Percentiles rank a stretch among this genome's conserved stretches.
These are phyloP conservation scores for Calycopis cecrops DNA, from an alignment of 1,140 invertebrate genomes.

Conservation along the genomic window DNA sequence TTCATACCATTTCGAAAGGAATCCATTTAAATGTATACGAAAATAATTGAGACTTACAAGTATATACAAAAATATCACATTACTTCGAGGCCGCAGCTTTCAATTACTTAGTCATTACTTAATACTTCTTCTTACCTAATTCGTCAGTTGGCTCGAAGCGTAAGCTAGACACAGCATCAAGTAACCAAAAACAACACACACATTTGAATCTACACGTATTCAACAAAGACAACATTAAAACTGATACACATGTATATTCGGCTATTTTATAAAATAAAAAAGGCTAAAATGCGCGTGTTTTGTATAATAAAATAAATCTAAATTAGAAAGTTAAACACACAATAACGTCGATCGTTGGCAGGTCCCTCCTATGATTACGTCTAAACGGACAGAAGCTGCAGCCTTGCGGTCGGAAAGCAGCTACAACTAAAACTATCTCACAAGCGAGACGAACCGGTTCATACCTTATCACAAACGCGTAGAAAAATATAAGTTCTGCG, in stretches of 20 bases:
- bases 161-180: constrained; percentile 56
- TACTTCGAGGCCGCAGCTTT: constrained; percentile 75
- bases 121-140: constrained; percentile 66
- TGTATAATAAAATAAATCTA: not conserved
- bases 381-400: constrained; percentile 53
- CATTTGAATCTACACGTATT: not conserved
- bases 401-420: constrained; percentile 38
- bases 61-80: constrained; percentile 76
- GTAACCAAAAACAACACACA: constrained; percentile 29
- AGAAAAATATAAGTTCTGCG: constrained; percentile 52
- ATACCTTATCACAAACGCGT: constrained; percentile 36
- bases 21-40: constrained; percentile 74
- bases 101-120: constrained; percentile 67
- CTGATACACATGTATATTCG: not conserved
- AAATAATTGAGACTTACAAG: constrained; percentile 73
- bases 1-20: constrained; percentile 66
- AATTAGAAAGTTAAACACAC: constrained; percentile 22
- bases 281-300: constrained; percentile 7
- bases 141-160: constrained; percentile 57
- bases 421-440: constrained; percentile 23
- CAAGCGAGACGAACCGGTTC: constrained; percentile 18
- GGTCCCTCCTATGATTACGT: constrained; percentile 32
- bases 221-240: constrained; percentile 2
- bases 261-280: not conserved
- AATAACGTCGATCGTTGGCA: constrained; percentile 1